phyloP scores from a whole-genome alignment of 1,140 invertebrate species.

The Dendroctonus ponderosae region DNA sequence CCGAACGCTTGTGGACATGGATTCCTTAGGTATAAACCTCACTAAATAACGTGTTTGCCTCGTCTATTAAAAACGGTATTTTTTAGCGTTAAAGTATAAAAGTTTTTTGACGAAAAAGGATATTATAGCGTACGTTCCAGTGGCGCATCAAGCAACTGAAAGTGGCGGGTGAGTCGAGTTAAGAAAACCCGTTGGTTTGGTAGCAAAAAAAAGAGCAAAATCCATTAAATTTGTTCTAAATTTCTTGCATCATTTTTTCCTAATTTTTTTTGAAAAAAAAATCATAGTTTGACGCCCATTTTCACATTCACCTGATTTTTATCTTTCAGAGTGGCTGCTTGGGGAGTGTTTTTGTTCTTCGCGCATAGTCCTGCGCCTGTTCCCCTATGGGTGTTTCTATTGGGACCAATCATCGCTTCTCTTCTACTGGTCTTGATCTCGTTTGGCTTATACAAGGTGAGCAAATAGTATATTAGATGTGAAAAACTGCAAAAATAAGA shows the following conservation, averaged over 20 bases:
- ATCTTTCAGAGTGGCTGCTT: slow-evolving; percentile 21
- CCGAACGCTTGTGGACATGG: slow-evolving; percentile 5
- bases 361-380: slow-evolving; percentile 2
- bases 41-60: not conserved
- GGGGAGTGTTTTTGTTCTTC: slow-evolving; percentile 19
- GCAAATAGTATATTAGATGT: not conserved
- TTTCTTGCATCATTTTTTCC: not conserved
- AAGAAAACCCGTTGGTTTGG: not conserved
- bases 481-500: not conserved
- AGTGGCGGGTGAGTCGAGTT: slow-evolving; percentile 12
- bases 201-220: too few species aligned
- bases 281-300: not conserved
- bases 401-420: slow-evolving; percentile 15
- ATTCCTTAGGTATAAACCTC: slow-evolving; percentile 12
- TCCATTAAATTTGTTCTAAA: too few species aligned
- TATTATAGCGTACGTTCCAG: slow-evolving; percentile 9
- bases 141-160: slow-evolving; percentile 7
- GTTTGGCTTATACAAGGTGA: slow-evolving; percentile 25
- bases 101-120: slow-evolving; percentile 13
- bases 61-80: not conserved
- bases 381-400: slow-evolving; percentile 28
- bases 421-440: slow-evolving; percentile 20
- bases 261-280: not conserved
- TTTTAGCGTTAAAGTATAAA: slow-evolving; percentile 16
- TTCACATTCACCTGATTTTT: not conserved